Evolutionary conservation across 2,113 vertebrate genomes (phyloP).

Genomic region (Pongo pygmaeus): DNA sequence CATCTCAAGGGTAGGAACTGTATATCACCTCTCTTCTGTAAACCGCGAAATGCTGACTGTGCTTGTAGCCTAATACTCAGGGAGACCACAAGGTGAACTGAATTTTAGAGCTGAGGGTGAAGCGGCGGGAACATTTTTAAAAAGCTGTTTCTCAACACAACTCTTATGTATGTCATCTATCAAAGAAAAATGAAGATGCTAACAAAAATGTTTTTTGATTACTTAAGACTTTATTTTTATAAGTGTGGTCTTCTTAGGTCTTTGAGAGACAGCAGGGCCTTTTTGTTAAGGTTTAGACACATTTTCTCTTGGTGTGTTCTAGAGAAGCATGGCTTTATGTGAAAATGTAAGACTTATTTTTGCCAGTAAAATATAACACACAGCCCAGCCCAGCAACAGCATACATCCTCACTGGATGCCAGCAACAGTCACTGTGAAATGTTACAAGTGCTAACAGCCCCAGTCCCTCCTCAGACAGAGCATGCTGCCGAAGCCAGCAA

Average conservation of each 20-base stretch:
- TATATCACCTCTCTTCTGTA: not conserved
- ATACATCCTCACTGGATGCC: accelerated
- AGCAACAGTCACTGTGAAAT: not conserved
- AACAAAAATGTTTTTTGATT: not conserved
- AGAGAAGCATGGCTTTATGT: slow-evolving; percentile 43
- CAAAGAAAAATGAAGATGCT: not conserved
- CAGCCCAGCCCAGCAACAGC: not conserved
- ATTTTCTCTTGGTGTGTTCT: not conserved
- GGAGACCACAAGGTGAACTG: not conserved
- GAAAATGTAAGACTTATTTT: slow-evolving; percentile 51
- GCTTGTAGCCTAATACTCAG: accelerated
- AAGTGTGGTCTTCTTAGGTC: not conserved
- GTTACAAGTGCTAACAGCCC: not conserved
- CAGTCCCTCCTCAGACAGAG: accelerated
- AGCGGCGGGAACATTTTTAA: not conserved
- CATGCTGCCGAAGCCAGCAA: accelerated
- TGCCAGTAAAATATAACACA: not conserved
- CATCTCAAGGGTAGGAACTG: not conserved
- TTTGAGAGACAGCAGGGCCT: not conserved
- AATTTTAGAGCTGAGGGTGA: accelerated
- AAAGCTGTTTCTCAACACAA: not conserved
- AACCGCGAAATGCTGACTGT: not conserved
- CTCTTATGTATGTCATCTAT: accelerated
- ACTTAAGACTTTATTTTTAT: not conserved
- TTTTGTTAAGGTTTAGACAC: not conserved